phyloP scores from a whole-genome alignment of 2,113 vertebrate species.

The Prochilodus magdalenae region DNA sequence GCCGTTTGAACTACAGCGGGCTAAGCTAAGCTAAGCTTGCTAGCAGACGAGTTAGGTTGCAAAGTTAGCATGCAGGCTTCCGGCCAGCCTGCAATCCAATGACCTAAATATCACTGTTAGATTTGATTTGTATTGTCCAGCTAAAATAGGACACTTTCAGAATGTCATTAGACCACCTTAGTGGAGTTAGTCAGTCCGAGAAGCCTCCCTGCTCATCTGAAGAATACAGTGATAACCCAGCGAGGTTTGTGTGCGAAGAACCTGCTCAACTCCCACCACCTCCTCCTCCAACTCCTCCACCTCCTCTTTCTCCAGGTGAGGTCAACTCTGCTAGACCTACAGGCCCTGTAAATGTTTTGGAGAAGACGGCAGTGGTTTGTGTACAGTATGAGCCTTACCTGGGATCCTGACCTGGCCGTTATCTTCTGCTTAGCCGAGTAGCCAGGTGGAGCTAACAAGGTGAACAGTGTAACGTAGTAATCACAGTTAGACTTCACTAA shows the following conservation, averaged over 20 bases:
- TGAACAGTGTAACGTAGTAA: background rate
- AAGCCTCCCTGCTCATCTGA: background rate
- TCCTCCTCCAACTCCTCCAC: no score
- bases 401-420: no score
- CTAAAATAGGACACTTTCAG: background rate
- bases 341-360: background rate
- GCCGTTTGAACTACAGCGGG: background rate
- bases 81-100: background rate
- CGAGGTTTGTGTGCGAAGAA: background rate
- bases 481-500: background rate
- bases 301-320: background rate
- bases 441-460: no score
- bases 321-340: background rate
- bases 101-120: background rate
- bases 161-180: background rate
- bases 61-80: background rate
- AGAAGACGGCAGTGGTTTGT: background rate
- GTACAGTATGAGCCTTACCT: background rate
- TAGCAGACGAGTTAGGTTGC: background rate
- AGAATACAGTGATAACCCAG: background rate
- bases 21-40: background rate
- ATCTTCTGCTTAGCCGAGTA: no score
- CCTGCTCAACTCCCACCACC: background rate
- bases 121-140: background rate
- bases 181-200: background rate